Evolutionary conservation across 2,113 vertebrate genomes (phyloP).

Genomic region (Nycticebus coucang): DNA sequence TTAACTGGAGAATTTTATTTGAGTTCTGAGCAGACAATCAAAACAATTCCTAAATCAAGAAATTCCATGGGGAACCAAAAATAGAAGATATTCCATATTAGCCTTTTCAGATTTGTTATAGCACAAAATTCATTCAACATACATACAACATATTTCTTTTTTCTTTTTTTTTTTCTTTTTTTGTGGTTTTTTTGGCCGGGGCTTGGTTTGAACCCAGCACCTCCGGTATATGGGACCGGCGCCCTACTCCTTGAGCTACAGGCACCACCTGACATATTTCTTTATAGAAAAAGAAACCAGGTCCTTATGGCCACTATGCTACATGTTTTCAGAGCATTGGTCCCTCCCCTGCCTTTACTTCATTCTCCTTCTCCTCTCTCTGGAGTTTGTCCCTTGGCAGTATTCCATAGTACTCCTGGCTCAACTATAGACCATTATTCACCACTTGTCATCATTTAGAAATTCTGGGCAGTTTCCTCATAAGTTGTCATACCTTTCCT

Average conservation of each 20-base stretch:
- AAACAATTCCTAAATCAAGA: neutral
- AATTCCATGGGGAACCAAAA: neutral
- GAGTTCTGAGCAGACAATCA: neutral
- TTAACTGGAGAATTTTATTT: constrained; percentile 18
- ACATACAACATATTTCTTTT: neutral
- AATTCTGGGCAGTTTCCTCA: neutral
- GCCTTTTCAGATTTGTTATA: neutral
- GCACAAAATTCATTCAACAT: neutral
- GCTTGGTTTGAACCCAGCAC: no score
- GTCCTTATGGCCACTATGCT: neutral
- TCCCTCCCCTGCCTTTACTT: neutral
- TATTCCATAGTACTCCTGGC: neutral
- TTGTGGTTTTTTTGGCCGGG: no score
- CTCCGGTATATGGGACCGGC: no score
- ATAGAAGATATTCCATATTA: neutral
- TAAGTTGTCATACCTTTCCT: neutral
- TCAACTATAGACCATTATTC: neutral
- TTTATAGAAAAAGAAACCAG: neutral
- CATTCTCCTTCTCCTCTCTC: neutral
- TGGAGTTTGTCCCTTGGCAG: neutral
- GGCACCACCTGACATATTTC: neutral
- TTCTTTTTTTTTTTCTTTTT: no score
- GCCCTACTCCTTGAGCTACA: no score
- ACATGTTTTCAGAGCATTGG: neutral
- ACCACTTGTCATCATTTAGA: neutral